Evolutionary conservation across 2,888 invertebrate genomes (phyloP).

Genomic region (Hypolimnas misippus): DNA sequence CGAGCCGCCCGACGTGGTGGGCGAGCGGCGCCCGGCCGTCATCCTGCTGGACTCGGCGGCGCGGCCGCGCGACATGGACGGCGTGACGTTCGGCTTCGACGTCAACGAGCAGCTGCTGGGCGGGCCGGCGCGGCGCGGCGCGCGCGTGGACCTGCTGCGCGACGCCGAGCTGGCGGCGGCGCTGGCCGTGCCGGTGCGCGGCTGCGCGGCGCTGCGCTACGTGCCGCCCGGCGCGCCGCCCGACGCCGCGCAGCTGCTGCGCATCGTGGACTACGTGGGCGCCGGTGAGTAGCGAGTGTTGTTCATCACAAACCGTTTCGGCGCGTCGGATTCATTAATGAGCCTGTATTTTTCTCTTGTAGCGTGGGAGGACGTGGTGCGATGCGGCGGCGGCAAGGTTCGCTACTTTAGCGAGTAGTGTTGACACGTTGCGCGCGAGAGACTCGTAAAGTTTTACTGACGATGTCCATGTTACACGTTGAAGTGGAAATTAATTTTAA

Average conservation of each 20-base stretch:
- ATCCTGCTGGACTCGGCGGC: slow-evolving; percentile 87
- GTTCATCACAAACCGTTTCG: too few relatives aligned
- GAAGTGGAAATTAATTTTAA: slow-evolving; percentile 12
- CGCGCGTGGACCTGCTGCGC: slow-evolving; percentile 45
- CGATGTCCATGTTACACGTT: neutral
- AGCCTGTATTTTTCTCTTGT: slow-evolving; percentile 42
- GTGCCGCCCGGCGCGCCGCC: slow-evolving; percentile 49
- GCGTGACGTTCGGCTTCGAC: slow-evolving; percentile 92
- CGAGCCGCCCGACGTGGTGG: slow-evolving; percentile 72
- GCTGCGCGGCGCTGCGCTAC: slow-evolving; percentile 60
- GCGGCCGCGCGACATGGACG: slow-evolving; percentile 83
- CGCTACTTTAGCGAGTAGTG: slow-evolving; percentile 76
- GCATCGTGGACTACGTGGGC: slow-evolving; percentile 71
- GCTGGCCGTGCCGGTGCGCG: slow-evolving; percentile 49
- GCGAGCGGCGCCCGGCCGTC: slow-evolving; percentile 87
- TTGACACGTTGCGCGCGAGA: slow-evolving; percentile 8
- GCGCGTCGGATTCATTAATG: neutral
- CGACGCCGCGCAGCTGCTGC: slow-evolving; percentile 56
- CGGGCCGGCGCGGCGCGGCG: slow-evolving; percentile 56
- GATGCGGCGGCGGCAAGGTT: slow-evolving; percentile 75
- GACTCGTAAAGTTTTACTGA: neutral
- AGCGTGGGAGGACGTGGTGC: slow-evolving; percentile 91
- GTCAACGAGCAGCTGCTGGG: slow-evolving; percentile 89
- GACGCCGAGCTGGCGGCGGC: slow-evolving; percentile 48
- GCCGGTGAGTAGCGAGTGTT: slow-evolving; percentile 60